A percentile compares a stretch with the other conserved stretches of the same genome.
Evolutionary conservation across 2,888 invertebrate genomes (phyloP).

Genomic region (Stenotaenia linearis): DNA sequence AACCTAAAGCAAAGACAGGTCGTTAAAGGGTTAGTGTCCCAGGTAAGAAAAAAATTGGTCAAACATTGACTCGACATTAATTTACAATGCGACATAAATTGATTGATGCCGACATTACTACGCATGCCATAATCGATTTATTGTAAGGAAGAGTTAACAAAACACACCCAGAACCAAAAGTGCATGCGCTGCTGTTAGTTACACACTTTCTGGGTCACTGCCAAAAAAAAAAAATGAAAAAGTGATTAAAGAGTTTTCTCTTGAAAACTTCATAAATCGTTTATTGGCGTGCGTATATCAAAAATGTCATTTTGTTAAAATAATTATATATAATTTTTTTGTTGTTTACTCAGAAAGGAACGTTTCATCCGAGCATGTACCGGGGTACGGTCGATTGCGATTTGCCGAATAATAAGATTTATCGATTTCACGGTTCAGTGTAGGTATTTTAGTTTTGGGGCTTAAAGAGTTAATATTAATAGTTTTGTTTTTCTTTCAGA

Average conservation of each 20-base stretch:
- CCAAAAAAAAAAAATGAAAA: not conserved
- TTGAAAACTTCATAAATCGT: not conserved
- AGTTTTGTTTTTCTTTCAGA: constrained; percentile 31
- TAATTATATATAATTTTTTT: not conserved
- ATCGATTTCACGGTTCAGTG: constrained; percentile 84
- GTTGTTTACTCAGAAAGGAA: constrained; percentile 55
- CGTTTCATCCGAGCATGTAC: constrained; percentile 74
- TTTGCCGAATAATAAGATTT: constrained; percentile 90
- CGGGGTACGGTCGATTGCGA: constrained; percentile 83
- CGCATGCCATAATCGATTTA: not conserved
- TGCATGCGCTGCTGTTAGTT: not conserved
- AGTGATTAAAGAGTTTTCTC: not conserved
- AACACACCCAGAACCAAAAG: not conserved
- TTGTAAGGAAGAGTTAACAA: not conserved
- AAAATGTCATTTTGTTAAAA: not conserved
- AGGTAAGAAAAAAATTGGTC: constrained; percentile 51
- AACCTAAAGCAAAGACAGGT: constrained; percentile 89
- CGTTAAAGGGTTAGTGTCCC: constrained; percentile 66
- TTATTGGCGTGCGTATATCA: not conserved
- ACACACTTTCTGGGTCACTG: not conserved
- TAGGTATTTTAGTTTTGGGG: constrained; percentile 30
- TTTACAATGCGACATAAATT: not conserved
- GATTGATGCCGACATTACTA: not conserved
- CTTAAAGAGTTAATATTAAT: too few relatives aligned
- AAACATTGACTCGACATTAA: not conserved